phyloP scores from a whole-genome alignment of 2,888 invertebrate genomes.

The Aspidiotus rigidus region DNA sequence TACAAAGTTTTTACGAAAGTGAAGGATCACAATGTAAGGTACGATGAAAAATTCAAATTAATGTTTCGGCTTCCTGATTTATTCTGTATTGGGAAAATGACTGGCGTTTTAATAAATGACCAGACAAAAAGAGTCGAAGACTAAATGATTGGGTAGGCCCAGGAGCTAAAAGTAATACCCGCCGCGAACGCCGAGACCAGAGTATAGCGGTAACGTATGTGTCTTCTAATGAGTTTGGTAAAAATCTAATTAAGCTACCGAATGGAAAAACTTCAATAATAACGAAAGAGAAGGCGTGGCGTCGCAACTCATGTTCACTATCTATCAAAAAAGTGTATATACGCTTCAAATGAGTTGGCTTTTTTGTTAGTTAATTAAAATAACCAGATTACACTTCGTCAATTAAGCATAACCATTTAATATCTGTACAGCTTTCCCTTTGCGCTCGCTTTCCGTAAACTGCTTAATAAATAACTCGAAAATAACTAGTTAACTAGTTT shows the following conservation, averaged over 20 bases:
- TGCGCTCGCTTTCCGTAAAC: constrained; percentile 6
- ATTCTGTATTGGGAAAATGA: constrained; percentile 27
- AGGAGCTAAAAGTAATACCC: constrained; percentile 30
- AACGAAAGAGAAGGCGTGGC: constrained; percentile 23
- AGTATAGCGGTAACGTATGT: constrained; percentile 18
- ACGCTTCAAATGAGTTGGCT: constrained; percentile 26
- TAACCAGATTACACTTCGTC: constrained; percentile 31
- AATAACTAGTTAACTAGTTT: constrained; percentile 24
- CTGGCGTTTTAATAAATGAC: constrained; percentile 28
- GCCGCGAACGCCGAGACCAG: neutral
- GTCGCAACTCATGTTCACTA: constrained; percentile 30
- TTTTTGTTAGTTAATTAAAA: constrained; percentile 27
- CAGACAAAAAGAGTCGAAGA: constrained; percentile 32
- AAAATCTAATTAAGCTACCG: constrained; percentile 33
- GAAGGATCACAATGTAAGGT: constrained; percentile 14
- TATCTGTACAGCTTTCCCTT: constrained; percentile 9
- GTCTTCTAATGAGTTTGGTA: constrained; percentile 32
- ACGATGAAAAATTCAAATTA: constrained; percentile 18
- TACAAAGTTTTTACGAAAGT: too few species aligned
- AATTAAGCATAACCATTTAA: constrained; percentile 27
- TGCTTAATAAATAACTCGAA: constrained; percentile 20
- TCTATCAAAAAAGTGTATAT: constrained; percentile 18
- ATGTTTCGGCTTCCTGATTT: constrained; percentile 30
- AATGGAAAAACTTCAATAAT: constrained; percentile 29
- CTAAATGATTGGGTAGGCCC: constrained; percentile 32